phyloP scores from a whole-genome alignment of 2,888 invertebrate species.

The Cheilosia pagana region DNA sequence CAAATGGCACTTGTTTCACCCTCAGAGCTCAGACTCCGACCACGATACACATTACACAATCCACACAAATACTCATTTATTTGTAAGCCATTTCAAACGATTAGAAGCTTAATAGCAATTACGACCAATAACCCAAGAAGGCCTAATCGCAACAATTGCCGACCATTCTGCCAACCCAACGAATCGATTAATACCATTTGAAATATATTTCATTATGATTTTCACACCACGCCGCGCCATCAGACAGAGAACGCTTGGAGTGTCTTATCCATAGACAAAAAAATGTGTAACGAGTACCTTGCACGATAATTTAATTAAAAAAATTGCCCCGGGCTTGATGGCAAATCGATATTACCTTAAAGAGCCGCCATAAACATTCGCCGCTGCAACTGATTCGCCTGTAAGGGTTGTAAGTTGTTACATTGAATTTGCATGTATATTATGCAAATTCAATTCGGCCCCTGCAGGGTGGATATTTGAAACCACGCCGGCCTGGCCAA shows the following conservation, averaged over 20 bases:
- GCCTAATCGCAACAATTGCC: conserved; percentile 4
- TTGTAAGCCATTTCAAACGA: conserved; percentile 10
- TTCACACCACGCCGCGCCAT: too few relatives aligned
- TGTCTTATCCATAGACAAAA: too few relatives aligned
- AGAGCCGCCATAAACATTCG: conserved; percentile 21
- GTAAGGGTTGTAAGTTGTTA: neutral
- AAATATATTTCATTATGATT: neutral
- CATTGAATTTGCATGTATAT: conserved; percentile 48
- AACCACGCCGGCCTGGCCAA: neutral
- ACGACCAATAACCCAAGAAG: neutral
- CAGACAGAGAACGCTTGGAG: too few relatives aligned
- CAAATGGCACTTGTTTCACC: neutral
- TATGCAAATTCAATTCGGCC: conserved; percentile 45
- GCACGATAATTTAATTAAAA: conserved; percentile 14
- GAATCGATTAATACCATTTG: neutral
- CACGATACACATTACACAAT: neutral
- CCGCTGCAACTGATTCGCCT: conserved; percentile 10
- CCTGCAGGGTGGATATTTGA: neutral
- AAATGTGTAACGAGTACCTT: too few relatives aligned
- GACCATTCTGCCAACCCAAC: conserved; percentile 1
- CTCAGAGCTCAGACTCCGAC: too few relatives aligned
- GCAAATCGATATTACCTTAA: conserved; percentile 28
- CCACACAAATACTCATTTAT: conserved; percentile 4
- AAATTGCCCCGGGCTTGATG: neutral
- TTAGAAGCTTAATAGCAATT: conserved; percentile 20